phyloP scores from a whole-genome alignment of 2,797 vertebrate genomes.

The Neoniphon sammara region DNA sequence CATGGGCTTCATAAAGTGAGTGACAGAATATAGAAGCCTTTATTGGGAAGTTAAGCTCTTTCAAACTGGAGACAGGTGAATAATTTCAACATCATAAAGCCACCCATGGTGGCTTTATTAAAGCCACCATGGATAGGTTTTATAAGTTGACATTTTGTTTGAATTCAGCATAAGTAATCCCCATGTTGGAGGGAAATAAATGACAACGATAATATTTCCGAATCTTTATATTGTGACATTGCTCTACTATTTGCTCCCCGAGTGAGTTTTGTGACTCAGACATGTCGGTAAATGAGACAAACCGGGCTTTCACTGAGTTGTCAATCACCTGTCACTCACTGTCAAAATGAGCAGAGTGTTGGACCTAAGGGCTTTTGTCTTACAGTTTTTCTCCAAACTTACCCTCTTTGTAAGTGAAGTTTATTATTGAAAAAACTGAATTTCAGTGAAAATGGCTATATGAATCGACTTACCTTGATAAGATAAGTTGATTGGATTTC shows the following conservation, averaged over 20 bases:
- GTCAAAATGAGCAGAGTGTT: not conserved
- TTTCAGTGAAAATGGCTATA: too few species aligned
- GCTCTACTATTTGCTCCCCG: not conserved
- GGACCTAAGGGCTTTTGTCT: too few species aligned
- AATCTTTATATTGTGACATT: not conserved
- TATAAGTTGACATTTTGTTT: slow-evolving; percentile 22
- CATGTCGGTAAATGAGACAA: not conserved
- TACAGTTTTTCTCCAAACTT: too few species aligned
- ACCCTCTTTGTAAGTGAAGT: too few species aligned
- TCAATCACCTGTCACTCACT: not conserved
- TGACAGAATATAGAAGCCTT: slow-evolving; percentile 20
- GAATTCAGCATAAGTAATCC: not conserved
- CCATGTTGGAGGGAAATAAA: too few species aligned
- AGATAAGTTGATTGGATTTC: too few species aligned
- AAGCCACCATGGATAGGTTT: slow-evolving; percentile 6
- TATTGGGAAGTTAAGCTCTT: slow-evolving; percentile 4
- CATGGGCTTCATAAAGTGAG: slow-evolving; percentile 10
- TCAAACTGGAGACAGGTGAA: slow-evolving; percentile 16
- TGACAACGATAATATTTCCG: too few species aligned
- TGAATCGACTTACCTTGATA: too few species aligned
- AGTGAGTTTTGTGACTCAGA: not conserved
- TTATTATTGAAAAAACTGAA: too few species aligned
- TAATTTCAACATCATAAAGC: slow-evolving; percentile 12
- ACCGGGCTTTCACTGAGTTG: not conserved
- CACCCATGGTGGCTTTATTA: not conserved